Evolutionary conservation across 2,113 vertebrate species (phyloP).

Genomic region (Heliornis fulica): DNA sequence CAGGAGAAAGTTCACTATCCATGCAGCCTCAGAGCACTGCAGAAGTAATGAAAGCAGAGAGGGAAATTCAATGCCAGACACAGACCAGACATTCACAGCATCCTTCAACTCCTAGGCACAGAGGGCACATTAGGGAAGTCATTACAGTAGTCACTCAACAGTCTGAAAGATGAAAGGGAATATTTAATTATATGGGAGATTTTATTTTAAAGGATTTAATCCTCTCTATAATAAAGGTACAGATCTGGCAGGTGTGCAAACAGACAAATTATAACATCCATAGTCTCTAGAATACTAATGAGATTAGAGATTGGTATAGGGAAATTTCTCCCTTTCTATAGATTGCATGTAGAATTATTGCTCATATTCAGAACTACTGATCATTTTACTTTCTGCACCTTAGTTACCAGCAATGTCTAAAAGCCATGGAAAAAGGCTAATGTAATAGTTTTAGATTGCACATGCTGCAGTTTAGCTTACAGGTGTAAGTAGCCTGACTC

Average conservation of each 20-base stretch:
- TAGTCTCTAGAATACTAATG: conserved; percentile 31
- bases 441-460: neutral
- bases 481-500: neutral
- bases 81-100: neutral
- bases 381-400: neutral
- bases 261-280: neutral
- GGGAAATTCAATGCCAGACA: neutral
- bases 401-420: neutral
- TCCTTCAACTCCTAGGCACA: neutral
- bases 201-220: conserved; percentile 50
- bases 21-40: neutral
- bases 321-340: neutral
- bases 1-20: neutral
- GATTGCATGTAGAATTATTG: neutral
- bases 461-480: neutral
- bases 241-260: conserved; percentile 31
- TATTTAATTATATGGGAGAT: conserved; percentile 25
- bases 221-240: conserved; percentile 44
- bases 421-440: neutral
- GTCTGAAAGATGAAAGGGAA: conserved; percentile 40
- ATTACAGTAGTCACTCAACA: conserved; percentile 8
- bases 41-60: neutral
- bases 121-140: neutral
- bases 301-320: neutral
- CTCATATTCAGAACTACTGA: neutral